A percentile compares a stretch with the other conserved stretches of the same genome.
Conservation (phyloP, 2,888 invertebrate species). For the Dynastes hyllus region DNA sequence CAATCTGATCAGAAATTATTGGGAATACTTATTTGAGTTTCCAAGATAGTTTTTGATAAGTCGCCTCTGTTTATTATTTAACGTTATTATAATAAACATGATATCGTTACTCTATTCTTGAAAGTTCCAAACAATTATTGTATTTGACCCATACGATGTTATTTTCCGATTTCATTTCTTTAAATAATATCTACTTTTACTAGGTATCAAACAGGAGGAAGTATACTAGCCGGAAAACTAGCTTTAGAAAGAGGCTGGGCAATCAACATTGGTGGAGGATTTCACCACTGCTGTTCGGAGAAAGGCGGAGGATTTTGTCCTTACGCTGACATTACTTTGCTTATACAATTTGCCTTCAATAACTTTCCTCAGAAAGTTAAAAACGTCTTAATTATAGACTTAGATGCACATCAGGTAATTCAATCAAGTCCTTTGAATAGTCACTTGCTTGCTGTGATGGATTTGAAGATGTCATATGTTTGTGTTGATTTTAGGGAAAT, state of each 20-base stretch:
- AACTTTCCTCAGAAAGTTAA: slow-evolving; percentile 73
- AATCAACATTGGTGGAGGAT: slow-evolving; percentile 93
- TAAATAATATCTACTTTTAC: neutral
- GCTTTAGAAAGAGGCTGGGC: slow-evolving; percentile 90
- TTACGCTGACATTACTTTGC: slow-evolving; percentile 90
- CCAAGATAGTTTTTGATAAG: too few species aligned
- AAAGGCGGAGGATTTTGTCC: slow-evolving; percentile 91
- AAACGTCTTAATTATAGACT: slow-evolving; percentile 89
- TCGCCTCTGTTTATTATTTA: too few species aligned
- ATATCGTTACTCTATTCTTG: too few species aligned
- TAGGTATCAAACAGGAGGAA: slow-evolving; percentile 87
- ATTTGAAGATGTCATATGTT: neutral
- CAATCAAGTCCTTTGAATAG: neutral
- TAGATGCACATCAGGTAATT: slow-evolving; percentile 91
- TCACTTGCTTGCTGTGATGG: neutral
- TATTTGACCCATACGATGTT: too few species aligned
- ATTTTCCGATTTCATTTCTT: too few species aligned
- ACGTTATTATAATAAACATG: too few species aligned
- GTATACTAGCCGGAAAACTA: slow-evolving; percentile 86
- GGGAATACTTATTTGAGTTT: too few species aligned
- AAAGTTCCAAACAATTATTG: too few species aligned
- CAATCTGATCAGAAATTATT: too few species aligned
- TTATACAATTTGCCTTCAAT: slow-evolving; percentile 80
- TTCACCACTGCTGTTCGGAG: slow-evolving; percentile 88
- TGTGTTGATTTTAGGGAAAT: slow-evolving; percentile 79